Percentiles rank a stretch among this genome's conserved stretches.
phyloP scores from a whole-genome alignment of 1,140 invertebrate genomes.

The Mylabris phalerata region DNA sequence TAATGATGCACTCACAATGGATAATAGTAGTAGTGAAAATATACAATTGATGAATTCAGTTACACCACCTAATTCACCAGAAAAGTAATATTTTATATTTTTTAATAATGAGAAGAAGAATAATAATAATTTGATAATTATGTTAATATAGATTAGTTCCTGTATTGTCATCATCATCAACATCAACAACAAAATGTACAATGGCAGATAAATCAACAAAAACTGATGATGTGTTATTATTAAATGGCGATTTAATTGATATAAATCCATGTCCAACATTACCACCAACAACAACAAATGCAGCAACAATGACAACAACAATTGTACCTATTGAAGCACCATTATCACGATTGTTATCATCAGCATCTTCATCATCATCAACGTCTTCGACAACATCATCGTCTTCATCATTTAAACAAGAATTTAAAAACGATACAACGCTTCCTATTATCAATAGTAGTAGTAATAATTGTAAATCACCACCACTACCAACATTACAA shows the following conservation, averaged over 20 bases:
- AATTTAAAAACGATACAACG: constrained; percentile 14
- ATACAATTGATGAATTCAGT: constrained; percentile 44
- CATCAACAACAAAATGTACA: constrained; percentile 38
- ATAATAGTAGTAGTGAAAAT: constrained; percentile 39
- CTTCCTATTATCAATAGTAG: neutral
- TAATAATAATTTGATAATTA: neutral
- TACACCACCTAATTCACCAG: constrained; percentile 53
- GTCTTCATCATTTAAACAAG: constrained; percentile 13
- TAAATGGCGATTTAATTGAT: constrained; percentile 28
- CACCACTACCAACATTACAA: neutral
- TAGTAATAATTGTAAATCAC: neutral
- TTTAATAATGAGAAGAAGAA: neutral
- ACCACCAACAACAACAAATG: constrained; percentile 43
- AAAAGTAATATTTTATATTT: constrained; percentile 43
- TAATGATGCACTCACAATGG: constrained; percentile 35
- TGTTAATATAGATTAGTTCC: constrained; percentile 36
- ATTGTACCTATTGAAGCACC: constrained; percentile 24
- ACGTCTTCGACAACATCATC: neutral
- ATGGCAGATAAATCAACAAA: constrained; percentile 50
- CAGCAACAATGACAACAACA: constrained; percentile 45
- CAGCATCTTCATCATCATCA: neutral
- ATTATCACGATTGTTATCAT: neutral
- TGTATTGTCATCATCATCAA: constrained; percentile 11
- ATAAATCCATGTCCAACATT: constrained; percentile 37
- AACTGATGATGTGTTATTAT: constrained; percentile 44